phyloP scores from a whole-genome alignment of 2,888 invertebrate species.

The Polylopha cassiicola region DNA sequence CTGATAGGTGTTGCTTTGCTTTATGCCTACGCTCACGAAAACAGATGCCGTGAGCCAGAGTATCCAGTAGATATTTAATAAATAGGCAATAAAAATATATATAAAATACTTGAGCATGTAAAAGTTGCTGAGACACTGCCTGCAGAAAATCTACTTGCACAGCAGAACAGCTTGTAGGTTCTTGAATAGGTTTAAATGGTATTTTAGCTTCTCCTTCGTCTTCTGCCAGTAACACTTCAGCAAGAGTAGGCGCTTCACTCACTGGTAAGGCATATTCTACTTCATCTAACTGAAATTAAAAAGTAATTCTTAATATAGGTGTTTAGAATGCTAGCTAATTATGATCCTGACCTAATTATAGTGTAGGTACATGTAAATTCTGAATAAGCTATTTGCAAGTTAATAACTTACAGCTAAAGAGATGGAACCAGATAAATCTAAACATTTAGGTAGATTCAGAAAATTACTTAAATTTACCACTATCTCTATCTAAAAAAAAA shows the following conservation, averaged over 20 bases:
- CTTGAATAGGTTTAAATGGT: conserved; percentile 36
- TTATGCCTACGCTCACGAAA: no score
- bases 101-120: conserved; percentile 86
- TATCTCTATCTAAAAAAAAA: no score
- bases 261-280: conserved; percentile 67
- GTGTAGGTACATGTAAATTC: no score
- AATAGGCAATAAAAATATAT: conserved; percentile 3
- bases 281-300: conserved; percentile 58
- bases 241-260: conserved; percentile 66
- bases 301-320: conserved; percentile 5
- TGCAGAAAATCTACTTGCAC: conserved; percentile 81
- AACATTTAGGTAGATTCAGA: no score
- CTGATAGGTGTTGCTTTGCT: no score
- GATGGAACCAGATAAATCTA: no score
- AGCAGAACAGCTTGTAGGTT: conserved; percentile 58
- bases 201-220: conserved; percentile 39
- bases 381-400: no score
- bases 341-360: no score
- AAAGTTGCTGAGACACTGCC: conserved; percentile 91
- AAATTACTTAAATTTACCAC: no score
- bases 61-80: no score
- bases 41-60: no score
- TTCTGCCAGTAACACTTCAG: conserved; percentile 56
- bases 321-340: neutral
- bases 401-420: no score